A percentile compares a stretch with the other conserved stretches of the same genome.
phyloP scores from a whole-genome alignment of 2,113 vertebrate genomes.

The Myotis brandtii region DNA sequence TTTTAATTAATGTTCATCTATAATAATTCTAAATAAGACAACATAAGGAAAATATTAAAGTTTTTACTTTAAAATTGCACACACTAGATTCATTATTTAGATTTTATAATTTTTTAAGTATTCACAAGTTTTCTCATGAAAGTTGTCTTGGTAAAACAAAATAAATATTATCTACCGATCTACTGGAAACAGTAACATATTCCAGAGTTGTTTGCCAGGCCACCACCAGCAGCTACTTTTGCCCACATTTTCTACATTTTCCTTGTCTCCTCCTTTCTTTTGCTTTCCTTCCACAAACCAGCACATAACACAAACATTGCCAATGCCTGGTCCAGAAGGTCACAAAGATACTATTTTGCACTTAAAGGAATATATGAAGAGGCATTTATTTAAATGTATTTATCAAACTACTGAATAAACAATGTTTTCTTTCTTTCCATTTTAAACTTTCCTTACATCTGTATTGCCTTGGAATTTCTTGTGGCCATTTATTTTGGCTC shows the following conservation, averaged over 20 bases:
- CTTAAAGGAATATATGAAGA: conserved; percentile 34
- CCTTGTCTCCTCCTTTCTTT: background rate
- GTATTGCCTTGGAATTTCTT: conserved; percentile 65
- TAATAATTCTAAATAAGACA: background rate
- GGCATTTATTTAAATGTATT: conserved; percentile 55
- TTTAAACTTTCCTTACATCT: conserved; percentile 68
- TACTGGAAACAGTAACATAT: background rate
- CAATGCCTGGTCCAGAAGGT: background rate
- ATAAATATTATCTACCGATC: conserved; percentile 16
- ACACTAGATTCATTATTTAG: background rate
- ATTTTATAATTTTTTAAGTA: background rate
- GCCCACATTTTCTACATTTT: background rate
- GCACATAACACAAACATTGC: background rate
- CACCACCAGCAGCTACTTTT: background rate
- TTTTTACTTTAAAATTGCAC: background rate
- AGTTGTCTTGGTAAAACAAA: conserved; percentile 37
- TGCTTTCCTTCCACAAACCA: background rate
- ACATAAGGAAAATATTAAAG: background rate
- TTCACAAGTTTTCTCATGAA: background rate
- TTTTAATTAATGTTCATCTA: conserved; percentile 15
- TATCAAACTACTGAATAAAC: conserved; percentile 63
- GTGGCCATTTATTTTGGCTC: conserved; percentile 76
- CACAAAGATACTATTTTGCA: conserved; percentile 50
- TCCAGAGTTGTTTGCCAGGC: background rate
- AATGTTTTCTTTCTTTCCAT: conserved; percentile 65